Conservation (phyloP, 1,140 invertebrate genomes). For the Drosophila varians region DNA sequence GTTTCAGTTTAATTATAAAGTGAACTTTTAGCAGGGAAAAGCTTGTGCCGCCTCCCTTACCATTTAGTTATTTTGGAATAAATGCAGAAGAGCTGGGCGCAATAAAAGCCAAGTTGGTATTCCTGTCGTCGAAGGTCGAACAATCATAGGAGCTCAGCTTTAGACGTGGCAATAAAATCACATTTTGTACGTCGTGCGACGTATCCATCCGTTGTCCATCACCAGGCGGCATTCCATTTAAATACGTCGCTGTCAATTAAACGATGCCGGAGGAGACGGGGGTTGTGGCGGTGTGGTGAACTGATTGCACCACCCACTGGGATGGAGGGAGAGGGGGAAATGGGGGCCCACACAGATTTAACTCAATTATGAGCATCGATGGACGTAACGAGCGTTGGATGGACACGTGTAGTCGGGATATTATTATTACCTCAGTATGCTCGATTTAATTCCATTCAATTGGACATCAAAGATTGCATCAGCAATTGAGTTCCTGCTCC, state of each 20-base stretch:
- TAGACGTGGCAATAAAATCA: constrained; percentile 48
- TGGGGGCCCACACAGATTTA: constrained; percentile 17
- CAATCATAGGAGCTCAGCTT: not conserved
- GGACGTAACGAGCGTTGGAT: constrained; percentile 52
- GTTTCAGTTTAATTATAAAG: not conserved
- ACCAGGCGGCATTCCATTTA: constrained; percentile 45
- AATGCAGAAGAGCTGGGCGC: too few species aligned
- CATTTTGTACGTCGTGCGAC: constrained; percentile 39
- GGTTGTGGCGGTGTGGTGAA: constrained; percentile 9
- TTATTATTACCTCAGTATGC: constrained; percentile 45
- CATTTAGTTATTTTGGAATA: too few species aligned
- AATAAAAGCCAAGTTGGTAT: not conserved
- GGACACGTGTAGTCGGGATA: constrained; percentile 56
- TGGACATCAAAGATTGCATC: constrained; percentile 49
- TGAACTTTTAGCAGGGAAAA: not conserved
- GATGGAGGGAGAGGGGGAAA: not conserved
- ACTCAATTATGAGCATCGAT: constrained; percentile 58
- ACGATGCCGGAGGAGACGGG: not conserved
- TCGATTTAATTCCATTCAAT: constrained; percentile 76
- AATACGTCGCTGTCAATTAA: constrained; percentile 68
- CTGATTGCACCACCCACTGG: constrained; percentile 28
- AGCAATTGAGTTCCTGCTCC: constrained; percentile 19
- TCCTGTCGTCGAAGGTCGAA: not conserved
- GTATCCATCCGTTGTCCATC: constrained; percentile 31
- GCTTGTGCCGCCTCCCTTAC: too few species aligned